phyloP scores from a whole-genome alignment of 35 echinoderm and acorn worm species.

The Apostichopus japonicus region DNA sequence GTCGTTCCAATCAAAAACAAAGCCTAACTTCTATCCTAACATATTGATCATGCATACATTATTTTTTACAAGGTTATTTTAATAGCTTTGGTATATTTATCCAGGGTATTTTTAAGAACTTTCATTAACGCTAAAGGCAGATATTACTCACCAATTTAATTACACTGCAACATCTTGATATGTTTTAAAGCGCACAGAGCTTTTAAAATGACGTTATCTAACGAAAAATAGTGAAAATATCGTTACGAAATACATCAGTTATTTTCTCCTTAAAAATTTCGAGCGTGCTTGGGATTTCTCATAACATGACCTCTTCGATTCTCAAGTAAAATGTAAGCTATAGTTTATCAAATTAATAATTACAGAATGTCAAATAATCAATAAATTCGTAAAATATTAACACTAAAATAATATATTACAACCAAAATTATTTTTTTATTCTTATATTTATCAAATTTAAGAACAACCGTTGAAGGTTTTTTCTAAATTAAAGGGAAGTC shows the following conservation, averaged over 20 bases:
- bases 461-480: not conserved
- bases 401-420: too few species aligned
- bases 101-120: not conserved
- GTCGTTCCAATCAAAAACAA: not conserved
- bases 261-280: constrained; percentile 13
- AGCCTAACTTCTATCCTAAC: not conserved
- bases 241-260: not conserved
- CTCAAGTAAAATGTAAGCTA: not conserved
- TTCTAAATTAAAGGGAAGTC: not conserved
- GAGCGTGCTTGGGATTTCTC: constrained; percentile 44
- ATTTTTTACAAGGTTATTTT: not conserved
- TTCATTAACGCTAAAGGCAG: not conserved
- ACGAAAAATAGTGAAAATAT: not conserved
- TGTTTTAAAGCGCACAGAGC: not conserved
- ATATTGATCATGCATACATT: not conserved
- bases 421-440: too few species aligned
- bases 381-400: too few species aligned
- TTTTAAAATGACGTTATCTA: not conserved
- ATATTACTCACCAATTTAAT: not conserved
- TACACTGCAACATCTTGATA: not conserved
- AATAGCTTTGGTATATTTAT: not conserved
- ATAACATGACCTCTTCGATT: not conserved
- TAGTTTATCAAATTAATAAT: not conserved
- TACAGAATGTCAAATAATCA: not conserved
- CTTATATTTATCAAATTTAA: not conserved